Percentiles rank a stretch among this genome's conserved stretches.
Conservation (phyloP, 2,888 invertebrate genomes). For the Chrysolina oricalcia region DNA sequence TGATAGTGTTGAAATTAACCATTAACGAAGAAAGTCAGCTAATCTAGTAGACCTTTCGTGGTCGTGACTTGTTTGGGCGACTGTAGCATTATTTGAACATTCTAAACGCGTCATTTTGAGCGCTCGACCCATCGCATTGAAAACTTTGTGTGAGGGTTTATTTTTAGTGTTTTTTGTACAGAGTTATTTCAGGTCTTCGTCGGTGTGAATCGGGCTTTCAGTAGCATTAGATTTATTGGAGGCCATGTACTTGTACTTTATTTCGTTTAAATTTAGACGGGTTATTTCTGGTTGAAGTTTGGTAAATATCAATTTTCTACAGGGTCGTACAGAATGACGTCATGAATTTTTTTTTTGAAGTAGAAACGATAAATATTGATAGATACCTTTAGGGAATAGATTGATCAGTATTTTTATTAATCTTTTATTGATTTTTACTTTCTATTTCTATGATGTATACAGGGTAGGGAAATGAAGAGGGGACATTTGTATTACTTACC, state of each 20-base stretch:
- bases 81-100: conserved; percentile 58
- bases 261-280: conserved; percentile 35
- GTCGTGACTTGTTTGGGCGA: conserved; percentile 50
- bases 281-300: conserved; percentile 33
- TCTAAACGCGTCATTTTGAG: conserved; percentile 57
- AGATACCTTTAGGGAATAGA: too few species aligned
- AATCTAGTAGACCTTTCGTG: conserved; percentile 26
- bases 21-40: not conserved
- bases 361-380: too few species aligned
- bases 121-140: conserved; percentile 47
- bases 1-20: not conserved
- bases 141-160: conserved; percentile 44
- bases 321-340: not conserved
- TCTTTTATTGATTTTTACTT: too few species aligned
- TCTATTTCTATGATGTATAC: too few species aligned
- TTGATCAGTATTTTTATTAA: too few species aligned
- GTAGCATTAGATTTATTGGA: conserved; percentile 47
- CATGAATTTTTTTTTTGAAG: too few species aligned
- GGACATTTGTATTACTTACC: too few species aligned
- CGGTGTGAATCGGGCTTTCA: conserved; percentile 48
- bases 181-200: conserved; percentile 48
- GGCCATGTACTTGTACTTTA: conserved; percentile 46
- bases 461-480: too few species aligned
- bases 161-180: conserved; percentile 49
- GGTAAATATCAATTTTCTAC: conserved; percentile 1